A percentile compares a stretch with the other conserved stretches of the same genome.
Evolutionary conservation across 1,140 invertebrate species (phyloP).

Genomic region (Telenomus remus): DNA sequence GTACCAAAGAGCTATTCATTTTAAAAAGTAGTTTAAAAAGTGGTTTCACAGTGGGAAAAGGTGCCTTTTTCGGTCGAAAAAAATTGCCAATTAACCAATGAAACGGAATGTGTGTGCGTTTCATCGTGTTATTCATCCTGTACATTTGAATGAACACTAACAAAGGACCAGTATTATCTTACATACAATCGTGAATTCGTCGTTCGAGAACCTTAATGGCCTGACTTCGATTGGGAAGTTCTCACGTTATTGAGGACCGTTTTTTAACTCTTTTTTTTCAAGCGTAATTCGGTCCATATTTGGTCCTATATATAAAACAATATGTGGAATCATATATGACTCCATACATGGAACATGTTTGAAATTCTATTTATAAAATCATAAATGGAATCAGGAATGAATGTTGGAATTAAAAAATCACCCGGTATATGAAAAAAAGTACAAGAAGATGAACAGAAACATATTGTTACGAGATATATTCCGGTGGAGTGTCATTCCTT

Average conservation of each 20-base stretch:
- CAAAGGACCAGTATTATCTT: constrained; percentile 30
- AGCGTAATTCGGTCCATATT: too few species aligned
- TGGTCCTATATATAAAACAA: too few species aligned
- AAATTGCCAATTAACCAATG: constrained; percentile 42
- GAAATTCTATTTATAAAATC: too few species aligned
- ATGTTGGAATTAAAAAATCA: constrained; percentile 16
- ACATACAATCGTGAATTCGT: constrained; percentile 25
- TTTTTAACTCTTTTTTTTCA: not conserved
- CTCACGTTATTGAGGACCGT: constrained; percentile 32
- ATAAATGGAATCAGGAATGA: not conserved
- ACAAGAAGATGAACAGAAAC: constrained; percentile 54
- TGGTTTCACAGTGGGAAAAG: too few species aligned
- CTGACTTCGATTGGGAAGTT: constrained; percentile 21
- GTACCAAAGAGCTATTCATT: too few species aligned
- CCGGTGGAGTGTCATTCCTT: constrained; percentile 64
- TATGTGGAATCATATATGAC: too few species aligned
- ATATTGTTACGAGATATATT: constrained; percentile 65
- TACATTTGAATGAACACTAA: constrained; percentile 20
- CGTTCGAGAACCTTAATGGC: constrained; percentile 21
- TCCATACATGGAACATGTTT: too few species aligned
- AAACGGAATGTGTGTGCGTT: constrained; percentile 18
- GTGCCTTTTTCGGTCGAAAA: not conserved
- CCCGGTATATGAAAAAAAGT: constrained; percentile 52
- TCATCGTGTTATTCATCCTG: constrained; percentile 26
- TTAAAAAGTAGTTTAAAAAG: too few species aligned